phyloP scores from a whole-genome alignment of 2,113 vertebrate species.

The Mesoclemmys tuberculata region DNA sequence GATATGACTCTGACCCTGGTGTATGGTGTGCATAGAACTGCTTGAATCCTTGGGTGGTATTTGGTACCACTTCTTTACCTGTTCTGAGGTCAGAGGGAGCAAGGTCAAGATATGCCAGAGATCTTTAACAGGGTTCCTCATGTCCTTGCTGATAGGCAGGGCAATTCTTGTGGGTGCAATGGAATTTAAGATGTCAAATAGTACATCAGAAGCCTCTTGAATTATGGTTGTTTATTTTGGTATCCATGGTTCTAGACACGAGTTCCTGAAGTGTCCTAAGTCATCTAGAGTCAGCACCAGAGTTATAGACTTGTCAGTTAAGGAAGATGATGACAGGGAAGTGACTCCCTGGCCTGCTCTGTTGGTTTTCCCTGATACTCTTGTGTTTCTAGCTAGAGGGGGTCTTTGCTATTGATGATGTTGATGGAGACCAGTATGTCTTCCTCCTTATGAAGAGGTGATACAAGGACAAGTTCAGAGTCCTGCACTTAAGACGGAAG shows the following conservation, averaged over 20 bases:
- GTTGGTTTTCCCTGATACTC: not conserved
- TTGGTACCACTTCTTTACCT: not conserved
- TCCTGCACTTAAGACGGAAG: no score
- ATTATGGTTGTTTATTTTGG: not conserved
- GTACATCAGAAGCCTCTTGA: no score
- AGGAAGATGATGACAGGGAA: not conserved
- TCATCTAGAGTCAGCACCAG: not conserved
- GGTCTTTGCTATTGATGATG: not conserved
- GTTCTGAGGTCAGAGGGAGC: not conserved
- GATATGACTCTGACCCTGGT: not conserved
- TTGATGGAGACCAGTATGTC: not conserved
- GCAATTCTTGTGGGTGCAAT: not conserved
- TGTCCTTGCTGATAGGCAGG: not conserved
- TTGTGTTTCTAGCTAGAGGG: not conserved
- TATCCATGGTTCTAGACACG: not conserved
- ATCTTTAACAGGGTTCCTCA: not conserved
- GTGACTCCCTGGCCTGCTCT: not conserved
- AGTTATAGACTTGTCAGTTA: not conserved
- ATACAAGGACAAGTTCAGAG: no score
- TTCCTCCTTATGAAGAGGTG: not conserved
- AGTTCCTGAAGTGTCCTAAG: not conserved
- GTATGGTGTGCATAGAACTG: not conserved
- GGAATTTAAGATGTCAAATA: no score
- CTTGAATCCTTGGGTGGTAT: not conserved
- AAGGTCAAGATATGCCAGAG: not conserved